Evolutionary conservation across 2,797 vertebrate genomes (phyloP).

Genomic region (Protonibea diacanthus): DNA sequence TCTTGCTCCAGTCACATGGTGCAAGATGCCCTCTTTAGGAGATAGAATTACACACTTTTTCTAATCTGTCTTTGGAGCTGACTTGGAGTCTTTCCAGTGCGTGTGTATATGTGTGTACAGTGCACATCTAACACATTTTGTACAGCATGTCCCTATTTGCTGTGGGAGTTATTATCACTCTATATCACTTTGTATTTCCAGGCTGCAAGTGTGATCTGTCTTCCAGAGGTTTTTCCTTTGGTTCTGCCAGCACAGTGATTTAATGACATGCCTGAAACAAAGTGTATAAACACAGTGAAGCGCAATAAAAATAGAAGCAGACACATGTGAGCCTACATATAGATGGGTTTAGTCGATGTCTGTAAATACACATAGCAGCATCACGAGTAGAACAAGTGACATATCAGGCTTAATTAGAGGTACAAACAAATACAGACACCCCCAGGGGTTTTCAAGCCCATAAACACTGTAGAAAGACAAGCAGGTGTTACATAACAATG

Average conservation of each 20-base stretch:
- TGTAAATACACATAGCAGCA: slow-evolving; percentile 27
- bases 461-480: slow-evolving; percentile 11
- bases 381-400: slow-evolving; percentile 22
- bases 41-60: slow-evolving; percentile 60
- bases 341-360: slow-evolving; percentile 13
- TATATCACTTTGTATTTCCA: slow-evolving; percentile 22
- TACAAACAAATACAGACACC: slow-evolving; percentile 34
- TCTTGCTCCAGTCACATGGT: slow-evolving; percentile 35
- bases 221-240: slow-evolving; percentile 56
- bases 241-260: slow-evolving; percentile 52
- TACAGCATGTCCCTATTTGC: slow-evolving; percentile 54
- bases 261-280: slow-evolving; percentile 28
- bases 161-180: slow-evolving; percentile 38
- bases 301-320: slow-evolving; percentile 39
- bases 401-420: slow-evolving; percentile 48
- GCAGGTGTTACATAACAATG: slow-evolving; percentile 26
- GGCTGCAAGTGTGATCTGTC: slow-evolving; percentile 40
- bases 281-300: slow-evolving; percentile 33
- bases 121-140: slow-evolving; percentile 54
- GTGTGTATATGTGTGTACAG: slow-evolving; percentile 25
- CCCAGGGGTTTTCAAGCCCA: slow-evolving; percentile 15
- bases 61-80: slow-evolving; percentile 58
- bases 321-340: slow-evolving; percentile 5
- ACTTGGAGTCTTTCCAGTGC: slow-evolving; percentile 32
- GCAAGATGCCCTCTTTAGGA: slow-evolving; percentile 47